Evolutionary conservation across 2,888 invertebrate species (phyloP).

Genomic region (Macropis europaea): DNA sequence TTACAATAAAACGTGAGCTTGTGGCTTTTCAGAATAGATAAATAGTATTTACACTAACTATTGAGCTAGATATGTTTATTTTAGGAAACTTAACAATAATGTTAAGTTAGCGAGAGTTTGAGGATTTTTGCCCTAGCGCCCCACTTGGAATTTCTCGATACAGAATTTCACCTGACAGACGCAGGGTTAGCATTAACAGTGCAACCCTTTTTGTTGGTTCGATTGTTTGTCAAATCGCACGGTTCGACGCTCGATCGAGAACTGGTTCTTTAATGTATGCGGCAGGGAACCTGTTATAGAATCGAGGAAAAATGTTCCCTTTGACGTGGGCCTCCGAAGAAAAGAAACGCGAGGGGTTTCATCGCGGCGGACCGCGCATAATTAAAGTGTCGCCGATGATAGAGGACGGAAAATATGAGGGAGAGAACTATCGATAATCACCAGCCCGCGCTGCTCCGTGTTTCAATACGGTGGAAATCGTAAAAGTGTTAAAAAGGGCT

Average conservation of each 20-base stretch:
- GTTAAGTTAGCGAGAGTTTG: no score
- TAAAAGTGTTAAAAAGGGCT: slow-evolving; percentile 68
- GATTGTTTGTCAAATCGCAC: not conserved
- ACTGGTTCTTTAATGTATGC: not conserved
- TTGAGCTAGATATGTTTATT: no score
- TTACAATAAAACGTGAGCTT: no score
- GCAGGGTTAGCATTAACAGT: no score
- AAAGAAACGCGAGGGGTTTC: slow-evolving; percentile 14
- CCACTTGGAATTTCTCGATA: no score
- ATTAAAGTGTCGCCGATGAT: slow-evolving; percentile 56
- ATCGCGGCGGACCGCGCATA: slow-evolving; percentile 29
- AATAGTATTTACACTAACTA: no score
- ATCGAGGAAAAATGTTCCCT: slow-evolving; percentile 10
- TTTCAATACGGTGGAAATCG: slow-evolving; percentile 67
- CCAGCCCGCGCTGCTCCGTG: slow-evolving; percentile 28
- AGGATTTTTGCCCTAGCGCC: no score
- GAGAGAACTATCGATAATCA: slow-evolving; percentile 46
- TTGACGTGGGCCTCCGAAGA: not conserved
- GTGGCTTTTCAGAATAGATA: no score
- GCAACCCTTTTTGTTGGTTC: not conserved
- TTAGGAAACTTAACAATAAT: no score
- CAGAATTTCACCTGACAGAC: no score
- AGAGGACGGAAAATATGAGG: slow-evolving; percentile 41
- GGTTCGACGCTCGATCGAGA: not conserved
- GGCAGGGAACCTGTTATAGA: not conserved